Conservation (phyloP, 2,113 vertebrate genomes). For the Coptodon bakossiorum region DNA sequence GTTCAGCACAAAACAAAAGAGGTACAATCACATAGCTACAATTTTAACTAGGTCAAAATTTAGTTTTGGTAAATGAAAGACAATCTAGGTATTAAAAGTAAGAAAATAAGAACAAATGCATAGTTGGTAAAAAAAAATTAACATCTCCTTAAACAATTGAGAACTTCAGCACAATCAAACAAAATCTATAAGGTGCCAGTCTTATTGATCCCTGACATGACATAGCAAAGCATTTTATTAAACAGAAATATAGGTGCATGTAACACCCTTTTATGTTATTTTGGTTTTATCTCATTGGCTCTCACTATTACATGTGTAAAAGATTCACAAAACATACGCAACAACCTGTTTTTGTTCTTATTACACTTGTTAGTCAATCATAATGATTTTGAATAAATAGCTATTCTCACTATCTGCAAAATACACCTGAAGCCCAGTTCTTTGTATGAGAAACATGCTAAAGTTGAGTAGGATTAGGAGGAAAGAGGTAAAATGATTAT, state of each 20-base stretch:
- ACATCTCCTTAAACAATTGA: background rate
- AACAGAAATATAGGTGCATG: background rate
- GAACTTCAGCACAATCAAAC: background rate
- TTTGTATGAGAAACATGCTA: background rate
- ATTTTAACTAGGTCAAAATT: background rate
- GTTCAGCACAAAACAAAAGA: background rate
- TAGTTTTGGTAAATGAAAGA: background rate
- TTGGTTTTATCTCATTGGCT: background rate
- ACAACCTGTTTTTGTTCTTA: background rate
- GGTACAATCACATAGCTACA: background rate
- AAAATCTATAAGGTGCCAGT: background rate
- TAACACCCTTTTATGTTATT: background rate
- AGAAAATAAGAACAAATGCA: background rate
- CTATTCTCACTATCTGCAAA: background rate
- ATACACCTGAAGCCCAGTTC: background rate
- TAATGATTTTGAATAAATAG: background rate
- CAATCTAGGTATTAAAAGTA: background rate
- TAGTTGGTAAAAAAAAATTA: background rate
- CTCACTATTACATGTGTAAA: background rate
- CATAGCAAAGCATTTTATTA: background rate
- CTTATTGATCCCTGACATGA: accelerated
- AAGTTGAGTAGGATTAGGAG: background rate
- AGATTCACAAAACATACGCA: background rate
- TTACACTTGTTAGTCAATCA: background rate
- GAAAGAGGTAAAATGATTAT: background rate